These are phyloP conservation scores for Megamerina dolium DNA, from an alignment of 2,888 invertebrate genomes.

Conservation along the genomic window DNA sequence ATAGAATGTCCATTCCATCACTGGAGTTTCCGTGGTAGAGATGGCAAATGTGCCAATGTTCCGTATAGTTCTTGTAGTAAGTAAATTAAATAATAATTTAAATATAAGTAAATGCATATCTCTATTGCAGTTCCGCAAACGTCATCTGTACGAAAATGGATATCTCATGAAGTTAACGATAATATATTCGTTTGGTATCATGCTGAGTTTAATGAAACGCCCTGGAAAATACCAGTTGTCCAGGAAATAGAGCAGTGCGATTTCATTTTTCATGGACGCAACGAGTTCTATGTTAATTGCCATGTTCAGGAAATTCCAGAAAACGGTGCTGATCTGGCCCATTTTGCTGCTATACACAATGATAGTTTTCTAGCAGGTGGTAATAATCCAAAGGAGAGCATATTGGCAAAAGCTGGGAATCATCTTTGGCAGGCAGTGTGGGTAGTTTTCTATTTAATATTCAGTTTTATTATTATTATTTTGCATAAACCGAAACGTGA, in stretches of 20 bases:
- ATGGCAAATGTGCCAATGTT: constrained; percentile 68
- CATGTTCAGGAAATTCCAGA: constrained; percentile 78
- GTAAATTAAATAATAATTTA: constrained; percentile 4
- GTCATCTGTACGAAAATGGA: constrained; percentile 66
- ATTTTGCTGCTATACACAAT: constrained; percentile 70
- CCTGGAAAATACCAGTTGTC: constrained; percentile 63
- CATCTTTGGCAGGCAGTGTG: constrained; percentile 56
- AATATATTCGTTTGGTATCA: constrained; percentile 80
- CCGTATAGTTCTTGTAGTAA: constrained; percentile 60
- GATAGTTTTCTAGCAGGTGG: constrained; percentile 55
- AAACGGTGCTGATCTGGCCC: constrained; percentile 81
- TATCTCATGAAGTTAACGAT: constrained; percentile 62
- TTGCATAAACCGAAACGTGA: no score
- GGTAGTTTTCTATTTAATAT: constrained; percentile 13
- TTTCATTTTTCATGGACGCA: constrained; percentile 68
- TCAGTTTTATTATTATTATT: no score
- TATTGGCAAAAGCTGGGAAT: constrained; percentile 45
- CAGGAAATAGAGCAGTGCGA: constrained; percentile 52
- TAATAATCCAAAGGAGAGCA: constrained; percentile 37
- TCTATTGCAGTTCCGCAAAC: constrained; percentile 59
- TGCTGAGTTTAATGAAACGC: constrained; percentile 59
- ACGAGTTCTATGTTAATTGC: constrained; percentile 69
- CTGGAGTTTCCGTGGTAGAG: constrained; percentile 72
- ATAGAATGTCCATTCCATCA: constrained; percentile 86
- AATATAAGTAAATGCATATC: constrained; percentile 2